Percentiles rank a stretch among this genome's conserved stretches.
phyloP scores from a whole-genome alignment of 2,888 invertebrate genomes.

The Drosophila nr. fundita region DNA sequence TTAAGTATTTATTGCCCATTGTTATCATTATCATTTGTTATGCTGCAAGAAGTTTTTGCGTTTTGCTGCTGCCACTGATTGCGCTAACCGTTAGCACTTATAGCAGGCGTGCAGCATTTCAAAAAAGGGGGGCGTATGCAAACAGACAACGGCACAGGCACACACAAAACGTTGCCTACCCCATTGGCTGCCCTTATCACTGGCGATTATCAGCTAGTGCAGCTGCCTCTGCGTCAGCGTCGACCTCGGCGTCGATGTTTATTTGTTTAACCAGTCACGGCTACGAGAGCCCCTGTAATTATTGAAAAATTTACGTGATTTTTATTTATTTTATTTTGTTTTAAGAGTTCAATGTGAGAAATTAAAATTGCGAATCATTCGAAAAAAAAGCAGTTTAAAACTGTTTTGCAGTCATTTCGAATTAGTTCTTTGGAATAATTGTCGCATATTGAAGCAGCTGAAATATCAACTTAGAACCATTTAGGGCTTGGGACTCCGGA shows the following conservation, averaged over 20 bases:
- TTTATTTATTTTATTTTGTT: neutral
- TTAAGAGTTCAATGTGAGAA: neutral
- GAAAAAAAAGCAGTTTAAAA: neutral
- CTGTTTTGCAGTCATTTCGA: neutral
- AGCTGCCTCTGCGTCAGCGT: constrained; percentile 18
- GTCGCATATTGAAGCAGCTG: neutral
- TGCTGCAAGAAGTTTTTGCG: constrained; percentile 36
- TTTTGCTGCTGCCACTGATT: constrained; percentile 40
- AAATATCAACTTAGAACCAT: neutral
- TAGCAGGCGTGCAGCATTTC: constrained; percentile 53
- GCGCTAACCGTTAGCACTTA: constrained; percentile 51
- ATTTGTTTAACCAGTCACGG: constrained; percentile 19
- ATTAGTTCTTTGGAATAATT: neutral
- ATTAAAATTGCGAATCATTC: neutral
- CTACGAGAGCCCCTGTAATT: constrained; percentile 23
- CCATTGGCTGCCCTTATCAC: constrained; percentile 31
- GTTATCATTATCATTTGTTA: constrained; percentile 37
- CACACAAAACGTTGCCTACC: constrained; percentile 8
- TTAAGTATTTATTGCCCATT: constrained; percentile 27
- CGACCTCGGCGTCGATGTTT: neutral
- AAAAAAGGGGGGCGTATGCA: constrained; percentile 9
- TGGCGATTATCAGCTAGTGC: constrained; percentile 28
- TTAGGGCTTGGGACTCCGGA: neutral
- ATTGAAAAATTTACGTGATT: neutral
- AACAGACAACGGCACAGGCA: constrained; percentile 10